Evolutionary conservation across 2,797 vertebrate species (phyloP), one percentile per base, ranked within the genome.

Genomic region (Triplophysa yarkandensis): DNA sequence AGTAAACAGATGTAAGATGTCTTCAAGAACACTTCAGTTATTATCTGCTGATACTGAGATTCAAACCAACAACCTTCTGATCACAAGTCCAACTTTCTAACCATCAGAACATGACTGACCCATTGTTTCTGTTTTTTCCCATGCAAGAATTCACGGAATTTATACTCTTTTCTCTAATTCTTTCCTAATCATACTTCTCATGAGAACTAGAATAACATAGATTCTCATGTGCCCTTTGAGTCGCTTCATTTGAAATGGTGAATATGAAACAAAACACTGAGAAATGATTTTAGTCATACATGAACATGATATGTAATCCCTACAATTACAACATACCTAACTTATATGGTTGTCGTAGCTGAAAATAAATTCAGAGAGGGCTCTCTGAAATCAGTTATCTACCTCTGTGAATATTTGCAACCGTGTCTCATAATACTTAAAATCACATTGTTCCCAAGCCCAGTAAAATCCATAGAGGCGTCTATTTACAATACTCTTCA

Each of bases 111-210:
- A n/a, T n/a, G n/a, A n/a, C n/a, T n/a, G n/a, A n/a, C n/a, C n/a
- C n/a, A n/a, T n/a, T 46, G n/a, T 25, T 55, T 63, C 13, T 36
- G 50, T 36, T 58, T 36, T 72, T 16, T 17, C 17, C 10, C 54
- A 57, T 54, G 25, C 74, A 63, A 73, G 77, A 58, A 80, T 67
- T 48, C 77, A 64, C 72, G 80, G 77, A 81, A 77, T 67, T 83
- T 57, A 17, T 41, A 25, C 63, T 39, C 32, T 28, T 36, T 8
- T 16, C 25, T 27, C n/a, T n/a, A n/a, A n/a, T n/a, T 36, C 58
- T n/a, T n/a, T 58, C 3, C 17, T 32, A 8, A 17, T 60, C 41
- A 60, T n/a, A n/a, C 19, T 27, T 19, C 55, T 55, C 25, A 21
- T 27, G 28, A 28, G 14, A 60, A 46, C 43, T 19, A n/a, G 23